Percentiles rank a stretch among this genome's conserved stretches.
phyloP scores from a whole-genome alignment of 2,113 vertebrate species.

The Willisornis vidua region DNA sequence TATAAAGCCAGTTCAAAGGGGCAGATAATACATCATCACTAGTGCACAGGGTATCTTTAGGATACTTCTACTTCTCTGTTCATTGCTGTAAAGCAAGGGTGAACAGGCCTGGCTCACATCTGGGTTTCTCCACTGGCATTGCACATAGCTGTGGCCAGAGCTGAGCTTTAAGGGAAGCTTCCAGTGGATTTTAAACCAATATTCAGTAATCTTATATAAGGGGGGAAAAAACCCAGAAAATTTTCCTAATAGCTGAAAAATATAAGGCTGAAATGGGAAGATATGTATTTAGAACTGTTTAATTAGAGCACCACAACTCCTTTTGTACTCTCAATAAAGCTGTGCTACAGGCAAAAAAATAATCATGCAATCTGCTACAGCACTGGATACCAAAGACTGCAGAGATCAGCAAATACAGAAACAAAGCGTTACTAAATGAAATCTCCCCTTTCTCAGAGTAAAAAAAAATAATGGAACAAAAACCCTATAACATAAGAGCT shows the following conservation, averaged over 20 bases:
- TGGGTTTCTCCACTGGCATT: neutral
- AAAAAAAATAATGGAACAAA: neutral
- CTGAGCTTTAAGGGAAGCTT: neutral
- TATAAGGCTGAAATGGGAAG: neutral
- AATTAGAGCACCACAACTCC: neutral
- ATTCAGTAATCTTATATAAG: neutral
- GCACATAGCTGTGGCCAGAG: neutral
- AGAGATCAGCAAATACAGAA: neutral
- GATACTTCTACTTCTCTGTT: neutral
- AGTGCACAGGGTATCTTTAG: rapidly evolving
- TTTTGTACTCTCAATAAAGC: neutral
- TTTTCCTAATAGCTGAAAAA: neutral
- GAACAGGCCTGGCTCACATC: neutral
- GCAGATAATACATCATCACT: rapidly evolving
- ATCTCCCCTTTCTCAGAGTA: neutral
- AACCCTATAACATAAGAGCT: neutral
- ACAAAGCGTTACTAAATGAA: neutral
- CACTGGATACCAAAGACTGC: neutral
- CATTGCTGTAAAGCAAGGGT: neutral
- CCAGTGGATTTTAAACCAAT: neutral
- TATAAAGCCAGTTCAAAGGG: neutral
- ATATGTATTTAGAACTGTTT: neutral
- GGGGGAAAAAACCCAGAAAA: neutral
- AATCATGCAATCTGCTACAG: neutral
- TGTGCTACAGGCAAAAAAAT: neutral